Base-by-base conservation (phyloP, 2,888 invertebrate genomes). In the Sarcophaga rosellei region DNA sequence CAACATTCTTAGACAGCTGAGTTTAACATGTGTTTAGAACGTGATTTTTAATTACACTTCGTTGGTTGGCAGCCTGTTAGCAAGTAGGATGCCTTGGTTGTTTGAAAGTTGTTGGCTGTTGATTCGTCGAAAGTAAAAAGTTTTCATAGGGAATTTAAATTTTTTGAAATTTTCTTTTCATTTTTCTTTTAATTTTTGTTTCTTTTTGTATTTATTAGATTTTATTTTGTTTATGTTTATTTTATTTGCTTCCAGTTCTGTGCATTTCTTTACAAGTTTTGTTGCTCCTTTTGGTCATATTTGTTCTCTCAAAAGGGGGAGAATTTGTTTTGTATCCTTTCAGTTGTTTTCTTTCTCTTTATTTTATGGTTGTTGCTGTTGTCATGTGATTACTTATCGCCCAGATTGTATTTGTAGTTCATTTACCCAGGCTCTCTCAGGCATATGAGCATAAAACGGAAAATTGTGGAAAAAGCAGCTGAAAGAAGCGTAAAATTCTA, bases 41-140 rank as follows among this genome's bases (percentile, higher is more conserved):
- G 12, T 66, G 66, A 68, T 73, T 83, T 73, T 83, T 79, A 74
- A 79, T 85, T 85, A 79, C 66, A 74, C 73, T 82, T 79, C n/a
- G n/a, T n/a, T n/a, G n/a, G n/a, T n/a, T n/a, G n/a, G n/a, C n/a
- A n/a, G n/a, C n/a, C n/a, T n/a, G n/a, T n/a, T n/a, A n/a, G n/a
- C n/a, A n/a, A n/a, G n/a, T n/a, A n/a, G n/a, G 35, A 8, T 35
- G 8, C 10, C 2, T 2, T 35, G 35, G 15, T 53, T 53, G 53
- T 12, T 15, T 17, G 53, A 17, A 1, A 15, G 53, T 4, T 53
- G 4, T 53, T 17, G 53, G 12, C 10, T 53, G 53, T 12, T 53
- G 1, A 17, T 17, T 53, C 53, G 47, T 63, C 79, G 82, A 75
- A 78, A 74, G 70, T 82, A 77, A 73, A 83, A 83, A 75, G 69